Evolutionary conservation across 2,888 invertebrate species (phyloP).

Genomic region (Criorhina ranunculi): DNA sequence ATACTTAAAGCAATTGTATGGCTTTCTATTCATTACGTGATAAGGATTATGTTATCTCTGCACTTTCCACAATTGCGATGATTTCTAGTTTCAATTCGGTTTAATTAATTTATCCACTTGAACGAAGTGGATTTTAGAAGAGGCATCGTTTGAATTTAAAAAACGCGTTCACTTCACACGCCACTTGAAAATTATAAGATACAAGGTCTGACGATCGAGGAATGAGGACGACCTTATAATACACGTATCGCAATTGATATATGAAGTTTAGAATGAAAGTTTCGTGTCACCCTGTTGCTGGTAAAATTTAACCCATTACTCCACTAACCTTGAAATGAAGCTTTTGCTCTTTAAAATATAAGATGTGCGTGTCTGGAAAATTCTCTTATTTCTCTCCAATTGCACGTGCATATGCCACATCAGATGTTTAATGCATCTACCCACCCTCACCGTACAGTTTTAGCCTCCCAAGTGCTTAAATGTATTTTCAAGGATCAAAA

Average conservation of each 20-base stretch:
- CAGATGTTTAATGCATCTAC: constrained; percentile 10
- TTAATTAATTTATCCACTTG: constrained; percentile 43
- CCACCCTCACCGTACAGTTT: constrained; percentile 15
- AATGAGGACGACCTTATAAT: constrained; percentile 1
- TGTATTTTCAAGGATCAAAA: constrained; percentile 66
- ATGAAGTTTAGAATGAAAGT: background rate
- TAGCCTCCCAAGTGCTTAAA: constrained; percentile 45
- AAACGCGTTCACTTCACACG: background rate
- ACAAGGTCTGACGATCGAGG: constrained; percentile 13
- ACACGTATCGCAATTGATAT: too few species aligned
- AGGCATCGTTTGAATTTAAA: background rate
- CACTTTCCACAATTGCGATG: background rate
- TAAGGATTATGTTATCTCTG: constrained; percentile 46
- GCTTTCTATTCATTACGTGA: constrained; percentile 4
- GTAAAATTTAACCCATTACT: constrained; percentile 15
- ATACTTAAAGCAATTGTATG: constrained; percentile 24
- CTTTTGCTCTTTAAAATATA: too few species aligned
- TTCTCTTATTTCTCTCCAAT: constrained; percentile 23
- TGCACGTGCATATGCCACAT: constrained; percentile 41
- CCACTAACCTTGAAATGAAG: constrained; percentile 57
- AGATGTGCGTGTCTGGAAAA: background rate
- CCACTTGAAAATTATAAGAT: constrained; percentile 2
- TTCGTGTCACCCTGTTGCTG: constrained; percentile 29
- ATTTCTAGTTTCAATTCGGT: constrained; percentile 34
- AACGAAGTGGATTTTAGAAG: constrained; percentile 13